phyloP scores from a whole-genome alignment of 2,888 invertebrate genomes.

The Agonopterix alstromeriana region DNA sequence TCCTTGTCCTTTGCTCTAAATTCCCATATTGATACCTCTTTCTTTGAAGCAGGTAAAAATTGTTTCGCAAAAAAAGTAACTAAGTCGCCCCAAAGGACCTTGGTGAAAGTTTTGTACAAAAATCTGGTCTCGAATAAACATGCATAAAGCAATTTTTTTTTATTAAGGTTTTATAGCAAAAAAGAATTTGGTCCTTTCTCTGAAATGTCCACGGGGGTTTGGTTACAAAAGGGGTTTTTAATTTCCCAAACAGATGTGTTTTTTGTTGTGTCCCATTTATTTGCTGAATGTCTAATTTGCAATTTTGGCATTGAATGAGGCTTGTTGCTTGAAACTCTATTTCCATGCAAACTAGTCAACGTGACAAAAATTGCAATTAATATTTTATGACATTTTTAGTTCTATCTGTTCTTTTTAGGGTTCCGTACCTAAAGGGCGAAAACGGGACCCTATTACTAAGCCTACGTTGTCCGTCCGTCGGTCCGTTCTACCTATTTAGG shows the following conservation, averaged over 20 bases:
- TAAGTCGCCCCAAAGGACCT: constrained; percentile 19
- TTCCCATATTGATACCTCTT: constrained; percentile 40
- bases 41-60: constrained; percentile 29
- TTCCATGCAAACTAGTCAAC: no score
- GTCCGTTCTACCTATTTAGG: no score
- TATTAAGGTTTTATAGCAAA: constrained; percentile 32
- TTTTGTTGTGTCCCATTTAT: constrained; percentile 15
- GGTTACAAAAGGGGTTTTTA: constrained; percentile 65
- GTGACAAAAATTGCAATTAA: no score
- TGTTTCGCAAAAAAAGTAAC: constrained; percentile 24
- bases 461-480: no score
- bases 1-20: constrained; percentile 27
- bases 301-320: no score
- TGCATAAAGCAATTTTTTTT: constrained; percentile 42
- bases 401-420: no score
- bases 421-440: no score
- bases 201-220: constrained; percentile 36
- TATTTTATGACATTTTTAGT: no score
- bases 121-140: constrained; percentile 41
- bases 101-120: constrained; percentile 65
- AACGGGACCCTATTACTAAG: no score
- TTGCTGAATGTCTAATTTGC: no score
- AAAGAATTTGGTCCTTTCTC: constrained; percentile 44
- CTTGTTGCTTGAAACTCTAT: no score
- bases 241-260: constrained; percentile 60